phyloP scores from a whole-genome alignment of 2,113 vertebrate species.

The Mustela nigripes region DNA sequence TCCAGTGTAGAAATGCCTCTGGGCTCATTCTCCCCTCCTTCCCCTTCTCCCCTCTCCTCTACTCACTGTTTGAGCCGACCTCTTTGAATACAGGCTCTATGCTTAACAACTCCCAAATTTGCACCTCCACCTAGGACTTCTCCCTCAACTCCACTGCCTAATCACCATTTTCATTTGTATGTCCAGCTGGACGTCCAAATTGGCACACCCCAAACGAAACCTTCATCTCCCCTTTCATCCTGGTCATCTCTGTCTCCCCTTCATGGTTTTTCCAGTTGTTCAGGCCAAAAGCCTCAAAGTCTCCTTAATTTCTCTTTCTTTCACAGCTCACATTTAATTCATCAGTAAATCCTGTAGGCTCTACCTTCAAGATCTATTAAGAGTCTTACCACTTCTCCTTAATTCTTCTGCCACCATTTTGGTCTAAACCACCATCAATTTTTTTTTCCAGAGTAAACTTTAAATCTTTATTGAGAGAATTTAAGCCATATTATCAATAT shows the following conservation, averaged over 20 bases:
- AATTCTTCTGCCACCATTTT: neutral
- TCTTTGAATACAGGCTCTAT: neutral
- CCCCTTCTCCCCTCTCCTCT: neutral
- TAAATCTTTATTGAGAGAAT: conserved; percentile 55
- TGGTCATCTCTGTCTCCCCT: neutral
- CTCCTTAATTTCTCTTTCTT: neutral
- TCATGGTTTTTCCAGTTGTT: neutral
- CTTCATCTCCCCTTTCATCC: neutral
- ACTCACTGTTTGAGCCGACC: no score
- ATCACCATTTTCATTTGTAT: neutral
- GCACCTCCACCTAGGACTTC: neutral
- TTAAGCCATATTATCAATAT: neutral
- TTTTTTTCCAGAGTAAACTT: neutral
- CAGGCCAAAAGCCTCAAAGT: neutral
- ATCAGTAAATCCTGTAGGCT: neutral
- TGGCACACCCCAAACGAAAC: neutral
- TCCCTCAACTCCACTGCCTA: neutral
- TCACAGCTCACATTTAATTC: neutral
- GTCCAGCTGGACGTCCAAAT: neutral
- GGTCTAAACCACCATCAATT: neutral
- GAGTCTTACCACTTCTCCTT: neutral
- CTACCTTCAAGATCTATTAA: neutral
- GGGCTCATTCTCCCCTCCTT: neutral
- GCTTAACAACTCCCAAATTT: neutral
- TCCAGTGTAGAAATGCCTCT: neutral